Percentiles rank a stretch among this genome's conserved stretches.
Conservation (phyloP, 1,140 invertebrate genomes). For the Procambarus clarkii region DNA sequence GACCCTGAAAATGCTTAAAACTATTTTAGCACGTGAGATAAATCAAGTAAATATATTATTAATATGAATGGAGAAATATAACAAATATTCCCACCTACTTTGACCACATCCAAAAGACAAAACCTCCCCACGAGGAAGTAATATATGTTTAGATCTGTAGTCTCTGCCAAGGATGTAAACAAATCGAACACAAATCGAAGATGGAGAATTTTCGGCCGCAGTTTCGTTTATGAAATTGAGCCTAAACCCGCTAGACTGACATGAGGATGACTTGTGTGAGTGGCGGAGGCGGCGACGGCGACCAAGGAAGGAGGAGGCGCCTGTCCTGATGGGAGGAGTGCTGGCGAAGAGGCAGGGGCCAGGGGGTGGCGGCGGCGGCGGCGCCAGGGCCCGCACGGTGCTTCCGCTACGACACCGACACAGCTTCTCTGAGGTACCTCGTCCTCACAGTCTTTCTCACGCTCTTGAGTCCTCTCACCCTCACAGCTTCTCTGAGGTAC, state of each 20-base stretch:
- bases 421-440: slow-evolving; percentile 30
- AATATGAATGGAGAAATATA: too few species aligned
- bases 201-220: slow-evolving; percentile 33
- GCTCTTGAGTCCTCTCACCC: too few species aligned
- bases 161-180: slow-evolving; percentile 38
- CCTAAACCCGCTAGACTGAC: slow-evolving; percentile 28
- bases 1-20: too few species aligned
- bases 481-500: neutral
- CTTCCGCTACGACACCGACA: slow-evolving; percentile 42
- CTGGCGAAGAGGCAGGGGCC: slow-evolving; percentile 46
- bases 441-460: too few species aligned
- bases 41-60: too few species aligned
- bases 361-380: slow-evolving; percentile 15
- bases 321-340: slow-evolving; percentile 48
- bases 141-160: neutral
- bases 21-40: too few species aligned
- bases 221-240: slow-evolving; percentile 15
- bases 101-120: too few species aligned
- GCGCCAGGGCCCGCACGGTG: slow-evolving; percentile 17
- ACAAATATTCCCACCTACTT: too few species aligned
- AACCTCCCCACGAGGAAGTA: too few species aligned
- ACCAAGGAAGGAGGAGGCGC: slow-evolving; percentile 31
- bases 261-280: slow-evolving; percentile 53
- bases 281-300: slow-evolving; percentile 37
- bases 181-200: slow-evolving; percentile 54